Conservation (phyloP, 2,113 vertebrate genomes). For the Bungarus multicinctus region DNA sequence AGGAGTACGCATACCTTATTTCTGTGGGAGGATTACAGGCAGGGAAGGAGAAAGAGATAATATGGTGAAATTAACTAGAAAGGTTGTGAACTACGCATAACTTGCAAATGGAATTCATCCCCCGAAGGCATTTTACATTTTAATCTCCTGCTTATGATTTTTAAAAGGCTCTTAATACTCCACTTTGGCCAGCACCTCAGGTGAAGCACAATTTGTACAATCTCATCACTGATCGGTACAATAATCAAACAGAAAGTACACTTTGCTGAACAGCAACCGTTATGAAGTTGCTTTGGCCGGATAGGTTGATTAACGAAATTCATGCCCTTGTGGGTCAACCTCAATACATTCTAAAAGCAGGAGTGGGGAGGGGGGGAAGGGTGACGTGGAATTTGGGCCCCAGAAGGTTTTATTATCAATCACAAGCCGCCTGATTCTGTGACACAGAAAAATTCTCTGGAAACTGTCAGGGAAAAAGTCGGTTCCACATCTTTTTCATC, state of each 20-base stretch:
- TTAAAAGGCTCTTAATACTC: slow-evolving; percentile 31
- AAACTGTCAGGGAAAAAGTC: no score
- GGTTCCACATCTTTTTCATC: neutral
- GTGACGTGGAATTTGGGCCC: no score
- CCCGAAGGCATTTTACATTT: slow-evolving; percentile 35
- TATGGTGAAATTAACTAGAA: slow-evolving; percentile 46
- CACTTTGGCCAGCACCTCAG: neutral
- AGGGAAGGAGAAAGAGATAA: slow-evolving; percentile 16
- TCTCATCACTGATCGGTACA: neutral
- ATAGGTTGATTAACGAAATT: neutral
- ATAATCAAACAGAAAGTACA: neutral
- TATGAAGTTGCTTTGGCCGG: neutral
- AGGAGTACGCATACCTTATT: slow-evolving; percentile 2
- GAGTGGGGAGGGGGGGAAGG: neutral
- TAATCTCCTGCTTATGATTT: slow-evolving; percentile 49
- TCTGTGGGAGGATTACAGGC: neutral
- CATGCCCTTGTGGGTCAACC: neutral
- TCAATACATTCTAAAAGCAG: neutral
- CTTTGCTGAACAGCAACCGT: neutral
- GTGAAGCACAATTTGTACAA: slow-evolving; percentile 17
- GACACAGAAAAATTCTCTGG: neutral
- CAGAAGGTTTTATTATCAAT: neutral
- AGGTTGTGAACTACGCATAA: slow-evolving; percentile 41
- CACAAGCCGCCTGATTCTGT: neutral
- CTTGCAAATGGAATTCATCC: slow-evolving; percentile 41